These are phyloP conservation scores for Sorex maritimensis DNA, from an alignment of 2,797 vertebrate genomes.

Conservation along the genomic window DNA sequence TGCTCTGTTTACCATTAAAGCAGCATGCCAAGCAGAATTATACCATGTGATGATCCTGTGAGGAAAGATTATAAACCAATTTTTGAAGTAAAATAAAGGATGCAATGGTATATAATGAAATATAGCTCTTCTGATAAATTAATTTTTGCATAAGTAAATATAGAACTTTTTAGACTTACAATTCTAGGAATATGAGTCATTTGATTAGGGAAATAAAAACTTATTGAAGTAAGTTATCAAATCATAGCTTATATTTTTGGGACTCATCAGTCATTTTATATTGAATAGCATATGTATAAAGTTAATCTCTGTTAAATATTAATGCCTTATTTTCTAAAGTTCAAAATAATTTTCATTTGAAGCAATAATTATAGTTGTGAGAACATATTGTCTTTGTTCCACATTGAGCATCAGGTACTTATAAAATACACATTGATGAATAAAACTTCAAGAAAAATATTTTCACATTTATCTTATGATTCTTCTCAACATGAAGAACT, in stretches of 20 bases:
- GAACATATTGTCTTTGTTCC: not conserved
- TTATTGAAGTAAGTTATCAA: slow-evolving; percentile 23
- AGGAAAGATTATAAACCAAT: no score
- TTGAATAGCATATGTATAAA: not conserved
- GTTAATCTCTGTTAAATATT: not conserved
- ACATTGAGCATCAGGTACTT: not conserved
- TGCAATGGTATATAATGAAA: not conserved
- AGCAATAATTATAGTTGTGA: slow-evolving; percentile 5
- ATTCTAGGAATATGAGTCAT: not conserved
- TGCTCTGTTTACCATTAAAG: no score
- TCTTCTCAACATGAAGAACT: not conserved
- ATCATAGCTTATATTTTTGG: not conserved
- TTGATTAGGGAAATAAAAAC: not conserved
- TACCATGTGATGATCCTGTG: no score
- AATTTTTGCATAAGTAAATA: not conserved
- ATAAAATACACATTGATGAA: not conserved
- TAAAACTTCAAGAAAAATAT: not conserved
- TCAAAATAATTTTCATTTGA: slow-evolving; percentile 31
- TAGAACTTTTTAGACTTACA: not conserved
- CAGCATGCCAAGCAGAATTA: no score
- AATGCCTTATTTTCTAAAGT: not conserved
- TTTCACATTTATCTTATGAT: not conserved
- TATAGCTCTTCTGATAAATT: not conserved
- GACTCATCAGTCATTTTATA: not conserved
- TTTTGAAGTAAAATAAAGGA: no score